Conservation (phyloP, 2,113 vertebrate species). For the Cynocephalus volans region DNA sequence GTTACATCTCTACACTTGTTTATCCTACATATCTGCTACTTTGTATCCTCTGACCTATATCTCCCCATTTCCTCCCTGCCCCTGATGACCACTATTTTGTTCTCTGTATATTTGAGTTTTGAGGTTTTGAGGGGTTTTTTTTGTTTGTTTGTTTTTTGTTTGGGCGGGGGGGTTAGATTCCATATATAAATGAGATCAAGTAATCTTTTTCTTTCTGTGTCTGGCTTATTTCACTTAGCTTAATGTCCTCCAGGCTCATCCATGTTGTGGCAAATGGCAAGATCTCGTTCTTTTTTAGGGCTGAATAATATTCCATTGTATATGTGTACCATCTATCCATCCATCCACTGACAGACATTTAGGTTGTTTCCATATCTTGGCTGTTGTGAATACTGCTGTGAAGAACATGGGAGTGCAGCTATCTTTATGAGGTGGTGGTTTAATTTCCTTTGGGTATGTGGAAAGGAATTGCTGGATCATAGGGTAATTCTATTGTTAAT, state of each 20-base stretch:
- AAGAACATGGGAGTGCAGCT: background rate
- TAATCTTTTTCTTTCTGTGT: background rate
- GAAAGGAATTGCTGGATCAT: background rate
- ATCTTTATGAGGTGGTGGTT: background rate
- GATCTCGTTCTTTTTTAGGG: background rate
- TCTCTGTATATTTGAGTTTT: background rate
- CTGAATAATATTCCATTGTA: background rate
- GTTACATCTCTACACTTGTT: background rate
- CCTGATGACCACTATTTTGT: background rate
- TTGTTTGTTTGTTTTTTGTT: no score
- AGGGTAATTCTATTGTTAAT: background rate
- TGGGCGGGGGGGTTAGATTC: background rate
- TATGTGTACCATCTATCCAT: background rate
- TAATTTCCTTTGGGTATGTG: background rate
- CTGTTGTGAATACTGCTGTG: background rate
- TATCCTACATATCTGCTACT: background rate
- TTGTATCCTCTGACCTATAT: background rate
- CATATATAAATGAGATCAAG: background rate
- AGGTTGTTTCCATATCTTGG: background rate
- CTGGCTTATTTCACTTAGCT: background rate
- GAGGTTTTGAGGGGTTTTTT: no score
- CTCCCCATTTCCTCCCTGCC: background rate
- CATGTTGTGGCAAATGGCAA: background rate
- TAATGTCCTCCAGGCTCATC: background rate
- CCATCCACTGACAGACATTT: background rate